These are phyloP conservation scores for Dynastes grantii DNA, from an alignment of 2,888 invertebrate species.

Conservation along the genomic window DNA sequence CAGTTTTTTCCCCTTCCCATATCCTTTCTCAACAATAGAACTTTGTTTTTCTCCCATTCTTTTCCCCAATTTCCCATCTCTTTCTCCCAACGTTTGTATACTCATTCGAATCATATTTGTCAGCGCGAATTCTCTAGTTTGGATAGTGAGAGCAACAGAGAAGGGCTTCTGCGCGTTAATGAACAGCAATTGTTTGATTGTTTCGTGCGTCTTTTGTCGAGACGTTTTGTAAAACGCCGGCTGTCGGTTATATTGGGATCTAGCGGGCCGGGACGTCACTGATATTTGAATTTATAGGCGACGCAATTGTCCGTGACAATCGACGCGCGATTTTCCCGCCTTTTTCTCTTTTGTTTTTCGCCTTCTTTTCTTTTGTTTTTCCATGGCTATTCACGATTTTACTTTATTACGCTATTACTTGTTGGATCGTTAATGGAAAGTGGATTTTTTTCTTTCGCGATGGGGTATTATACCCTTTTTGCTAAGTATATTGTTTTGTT, in stretches of 20 bases:
- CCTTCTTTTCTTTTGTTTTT: conserved; percentile 24
- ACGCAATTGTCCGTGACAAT: conserved; percentile 23
- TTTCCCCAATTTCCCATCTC: conserved; percentile 10
- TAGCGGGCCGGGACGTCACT: conserved; percentile 4
- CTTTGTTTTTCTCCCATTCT: conserved; percentile 3
- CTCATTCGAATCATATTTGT: not conserved
- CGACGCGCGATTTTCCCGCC: not conserved
- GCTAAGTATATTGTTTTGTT: no score
- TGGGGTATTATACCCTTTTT: no score
- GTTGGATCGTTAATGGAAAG: no score
- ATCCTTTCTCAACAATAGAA: conserved; percentile 14
- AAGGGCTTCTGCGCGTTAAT: not conserved
- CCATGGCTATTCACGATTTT: not conserved
- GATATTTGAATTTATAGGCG: conserved; percentile 34
- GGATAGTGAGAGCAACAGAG: not conserved
- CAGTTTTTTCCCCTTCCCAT: not conserved
- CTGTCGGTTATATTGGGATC: not conserved
- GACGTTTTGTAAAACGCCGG: not conserved
- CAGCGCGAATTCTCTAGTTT: not conserved
- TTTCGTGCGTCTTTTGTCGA: conserved; percentile 35
- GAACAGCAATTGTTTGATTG: conserved; percentile 41
- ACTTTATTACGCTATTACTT: not conserved
- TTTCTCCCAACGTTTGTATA: not conserved
- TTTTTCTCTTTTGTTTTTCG: not conserved
- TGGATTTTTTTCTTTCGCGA: no score